A percentile compares a stretch with the other conserved stretches of the same genome.
phyloP scores from a whole-genome alignment of 1,140 invertebrate genomes.

The Zaprionus nigranus region DNA sequence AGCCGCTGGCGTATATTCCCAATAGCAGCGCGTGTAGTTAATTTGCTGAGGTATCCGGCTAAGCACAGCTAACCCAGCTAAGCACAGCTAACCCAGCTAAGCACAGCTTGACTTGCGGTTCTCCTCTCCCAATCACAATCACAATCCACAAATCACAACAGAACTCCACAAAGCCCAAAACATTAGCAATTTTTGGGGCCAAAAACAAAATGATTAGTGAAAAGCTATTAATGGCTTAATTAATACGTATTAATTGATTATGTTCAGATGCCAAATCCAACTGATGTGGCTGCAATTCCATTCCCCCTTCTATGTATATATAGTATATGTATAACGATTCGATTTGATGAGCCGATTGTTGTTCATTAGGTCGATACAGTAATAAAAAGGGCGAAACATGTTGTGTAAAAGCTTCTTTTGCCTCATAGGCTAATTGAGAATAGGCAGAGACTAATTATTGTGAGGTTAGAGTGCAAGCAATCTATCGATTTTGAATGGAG shows the following conservation, averaged over 20 bases:
- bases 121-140: constrained; percentile 4
- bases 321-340: background rate
- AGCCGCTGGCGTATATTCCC: constrained; percentile 37
- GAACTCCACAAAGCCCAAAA: constrained; percentile 13
- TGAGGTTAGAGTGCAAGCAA: background rate
- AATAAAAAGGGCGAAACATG: background rate
- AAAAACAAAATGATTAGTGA: constrained; percentile 82
- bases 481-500: background rate
- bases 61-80: background rate
- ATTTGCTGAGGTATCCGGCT: constrained; percentile 39
- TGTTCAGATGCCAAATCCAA: constrained; percentile 25
- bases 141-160: background rate
- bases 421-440: background rate
- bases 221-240: constrained; percentile 73
- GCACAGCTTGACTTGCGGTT: constrained; percentile 28
- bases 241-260: constrained; percentile 74
- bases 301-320: background rate
- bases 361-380: background rate
- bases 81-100: constrained; percentile 7
- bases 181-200: constrained; percentile 48
- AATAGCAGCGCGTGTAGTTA: constrained; percentile 73
- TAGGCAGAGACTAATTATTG: background rate
- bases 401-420: background rate
- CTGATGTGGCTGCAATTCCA: background rate
- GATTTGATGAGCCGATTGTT: background rate